Conservation (phyloP, 1,140 invertebrate species). For the Meloidogyne exigua region DNA sequence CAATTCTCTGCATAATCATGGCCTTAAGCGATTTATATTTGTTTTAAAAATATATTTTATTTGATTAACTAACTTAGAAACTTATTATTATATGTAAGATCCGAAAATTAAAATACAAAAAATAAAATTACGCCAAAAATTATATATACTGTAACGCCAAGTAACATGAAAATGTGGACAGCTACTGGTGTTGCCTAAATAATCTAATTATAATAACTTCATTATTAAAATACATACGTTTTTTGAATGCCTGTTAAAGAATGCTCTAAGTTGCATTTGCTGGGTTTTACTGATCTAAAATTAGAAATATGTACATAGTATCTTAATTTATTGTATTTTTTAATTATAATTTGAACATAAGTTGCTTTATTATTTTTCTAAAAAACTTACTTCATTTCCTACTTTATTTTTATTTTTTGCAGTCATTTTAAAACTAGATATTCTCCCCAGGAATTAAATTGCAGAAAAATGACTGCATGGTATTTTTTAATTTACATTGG, state of each 20-base stretch:
- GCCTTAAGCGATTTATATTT: slow-evolving; percentile 1
- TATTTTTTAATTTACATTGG: not conserved
- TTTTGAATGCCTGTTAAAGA: slow-evolving; percentile 22
- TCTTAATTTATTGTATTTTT: too few species aligned
- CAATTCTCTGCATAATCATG: slow-evolving; percentile 47
- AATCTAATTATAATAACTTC: not conserved
- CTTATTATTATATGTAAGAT: too few species aligned
- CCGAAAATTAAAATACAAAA: not conserved
- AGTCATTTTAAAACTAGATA: not conserved
- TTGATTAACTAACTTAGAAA: too few species aligned
- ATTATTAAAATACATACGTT: slow-evolving; percentile 10
- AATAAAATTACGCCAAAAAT: slow-evolving; percentile 34
- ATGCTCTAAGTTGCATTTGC: slow-evolving; percentile 23
- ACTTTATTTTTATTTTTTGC: not conserved
- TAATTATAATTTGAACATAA: not conserved
- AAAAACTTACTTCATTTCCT: slow-evolving; percentile 1
- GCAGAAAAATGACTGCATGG: not conserved
- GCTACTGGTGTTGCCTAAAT: slow-evolving; percentile 46
- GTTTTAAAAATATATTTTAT: too few species aligned
- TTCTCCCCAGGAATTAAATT: not conserved
- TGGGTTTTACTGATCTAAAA: slow-evolving; percentile 22
- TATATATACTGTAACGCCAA: slow-evolving; percentile 48
- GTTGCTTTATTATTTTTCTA: too few species aligned
- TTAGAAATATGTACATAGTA: not conserved
- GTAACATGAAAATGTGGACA: slow-evolving; percentile 51